Evolutionary conservation across 1,140 invertebrate species (phyloP).

Genomic region (Drosophila simulans): DNA sequence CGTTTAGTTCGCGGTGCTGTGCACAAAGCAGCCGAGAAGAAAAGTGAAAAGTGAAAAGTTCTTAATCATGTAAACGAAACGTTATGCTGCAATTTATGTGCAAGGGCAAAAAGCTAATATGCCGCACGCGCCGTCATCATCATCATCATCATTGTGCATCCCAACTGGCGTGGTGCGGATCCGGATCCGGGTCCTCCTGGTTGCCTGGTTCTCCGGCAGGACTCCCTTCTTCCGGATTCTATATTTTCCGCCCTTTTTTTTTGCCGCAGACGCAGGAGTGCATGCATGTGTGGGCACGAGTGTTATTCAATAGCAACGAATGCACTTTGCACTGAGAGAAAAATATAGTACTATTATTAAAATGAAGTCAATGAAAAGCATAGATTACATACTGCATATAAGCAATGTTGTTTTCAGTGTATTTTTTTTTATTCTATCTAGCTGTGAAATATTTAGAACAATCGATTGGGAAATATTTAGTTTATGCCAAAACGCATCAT

Average conservation of each 20-base stretch:
- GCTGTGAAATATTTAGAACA: no score
- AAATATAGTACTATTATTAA: neutral
- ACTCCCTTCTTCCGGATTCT: neutral
- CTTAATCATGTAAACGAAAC: conserved; percentile 54
- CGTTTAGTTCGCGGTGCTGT: neutral
- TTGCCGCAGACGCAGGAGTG: neutral
- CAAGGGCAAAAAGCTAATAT: conserved; percentile 40
- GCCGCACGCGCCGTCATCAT: conserved; percentile 32
- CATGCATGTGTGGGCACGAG: neutral
- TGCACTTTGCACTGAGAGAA: conserved; percentile 4
- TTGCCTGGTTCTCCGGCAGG: neutral
- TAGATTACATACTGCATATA: no score
- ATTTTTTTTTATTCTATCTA: no score
- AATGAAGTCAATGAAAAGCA: no score
- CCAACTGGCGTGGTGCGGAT: no score
- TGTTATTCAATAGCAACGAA: conserved; percentile 25
- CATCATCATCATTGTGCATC: conserved; percentile 14
- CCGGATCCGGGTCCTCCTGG: no score
- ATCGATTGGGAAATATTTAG: no score
- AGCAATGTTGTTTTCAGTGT: no score
- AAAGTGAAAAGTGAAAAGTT: conserved; percentile 22
- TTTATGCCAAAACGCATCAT: no score
- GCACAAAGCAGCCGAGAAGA: neutral
- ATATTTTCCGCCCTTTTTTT: neutral
- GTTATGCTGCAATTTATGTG: conserved; percentile 51